Evolutionary conservation across 2,888 invertebrate genomes (phyloP), one percentile per base, ranked within the genome.

Genomic region (Molanna angustata): DNA sequence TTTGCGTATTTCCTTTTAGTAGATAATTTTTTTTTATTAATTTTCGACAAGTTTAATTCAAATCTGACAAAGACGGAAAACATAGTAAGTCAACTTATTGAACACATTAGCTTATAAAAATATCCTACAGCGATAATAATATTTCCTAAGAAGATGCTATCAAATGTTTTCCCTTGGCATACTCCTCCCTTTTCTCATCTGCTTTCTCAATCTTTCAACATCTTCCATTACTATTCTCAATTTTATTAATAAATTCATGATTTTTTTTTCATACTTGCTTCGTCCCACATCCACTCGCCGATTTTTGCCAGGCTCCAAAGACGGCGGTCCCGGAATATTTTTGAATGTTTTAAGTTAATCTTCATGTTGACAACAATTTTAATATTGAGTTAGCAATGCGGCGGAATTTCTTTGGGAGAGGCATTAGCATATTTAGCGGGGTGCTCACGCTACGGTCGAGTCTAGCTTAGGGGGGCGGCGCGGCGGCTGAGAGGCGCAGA

Each of bases 321-420:
- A 44, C 27, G 11, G 18, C 27, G 19, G 40, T 27, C 27, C 27
- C 40, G 32, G 52, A 48, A 42, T 48, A 52, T 48, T 48, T 48
- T 47, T 43, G 53, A 53, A 49, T 53, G 44, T 49, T 53, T 52
- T 44, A 37, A 40, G 32, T 31, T 48, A 49, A 53, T 49, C 37
- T 50, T 14, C 49, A 42, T 53, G 53, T 49, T 43, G 48, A 49
- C 48, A 49, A 53, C 53, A 49, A 53, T 49, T 53, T 53, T 53
- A 49, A 49, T 53, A 53, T 49, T 42, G 53, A 53, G 53, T 49
- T 49, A 49, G 53, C 14, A n/a, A 19, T 13, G 48, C 1, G n/a
- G 31, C 14, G 33, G 20, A 13, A 27, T 27, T 31, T 27, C 44
- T 27, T 14, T n/a, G 31, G 18, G 44, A 13, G 32, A 32, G 44